These are phyloP conservation scores for Drosophila fuyamai DNA, from an alignment of 1,140 invertebrate genomes.

Conservation along the genomic window DNA sequence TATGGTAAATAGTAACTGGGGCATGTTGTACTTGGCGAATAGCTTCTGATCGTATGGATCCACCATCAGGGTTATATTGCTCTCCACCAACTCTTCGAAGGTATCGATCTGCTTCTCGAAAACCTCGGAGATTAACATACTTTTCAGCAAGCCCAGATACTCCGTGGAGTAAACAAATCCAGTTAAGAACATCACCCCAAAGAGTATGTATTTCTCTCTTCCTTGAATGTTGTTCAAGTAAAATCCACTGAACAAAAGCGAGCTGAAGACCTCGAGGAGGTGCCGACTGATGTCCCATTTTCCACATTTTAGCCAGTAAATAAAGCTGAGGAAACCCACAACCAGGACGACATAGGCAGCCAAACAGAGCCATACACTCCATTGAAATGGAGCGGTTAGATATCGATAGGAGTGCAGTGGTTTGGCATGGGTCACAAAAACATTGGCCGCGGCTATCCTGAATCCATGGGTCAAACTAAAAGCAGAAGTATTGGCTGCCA, in stretches of 20 bases:
- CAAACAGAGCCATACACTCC: constrained; percentile 54
- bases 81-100: constrained; percentile 50
- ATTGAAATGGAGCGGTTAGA: constrained; percentile 47
- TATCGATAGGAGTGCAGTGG: constrained; percentile 54
- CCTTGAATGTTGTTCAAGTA: constrained; percentile 33
- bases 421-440: constrained; percentile 55
- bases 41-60: constrained; percentile 48
- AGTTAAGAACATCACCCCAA: constrained; percentile 46
- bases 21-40: constrained; percentile 45
- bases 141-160: constrained; percentile 61
- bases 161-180: constrained; percentile 65
- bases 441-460: constrained; percentile 53
- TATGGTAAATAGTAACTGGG: constrained; percentile 37
- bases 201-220: constrained; percentile 52
- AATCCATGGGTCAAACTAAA: constrained; percentile 45
- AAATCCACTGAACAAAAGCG: constrained; percentile 50
- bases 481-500: constrained; percentile 21
- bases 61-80: constrained; percentile 54
- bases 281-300: constrained; percentile 63
- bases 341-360: constrained; percentile 40
- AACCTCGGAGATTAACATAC: constrained; percentile 66
- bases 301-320: constrained; percentile 40
- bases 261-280: constrained; percentile 58
- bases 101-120: constrained; percentile 57
- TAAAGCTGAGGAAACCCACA: constrained; percentile 51